Base-by-base conservation (phyloP, 2,113 vertebrate species). In the Rhea pennata region DNA sequence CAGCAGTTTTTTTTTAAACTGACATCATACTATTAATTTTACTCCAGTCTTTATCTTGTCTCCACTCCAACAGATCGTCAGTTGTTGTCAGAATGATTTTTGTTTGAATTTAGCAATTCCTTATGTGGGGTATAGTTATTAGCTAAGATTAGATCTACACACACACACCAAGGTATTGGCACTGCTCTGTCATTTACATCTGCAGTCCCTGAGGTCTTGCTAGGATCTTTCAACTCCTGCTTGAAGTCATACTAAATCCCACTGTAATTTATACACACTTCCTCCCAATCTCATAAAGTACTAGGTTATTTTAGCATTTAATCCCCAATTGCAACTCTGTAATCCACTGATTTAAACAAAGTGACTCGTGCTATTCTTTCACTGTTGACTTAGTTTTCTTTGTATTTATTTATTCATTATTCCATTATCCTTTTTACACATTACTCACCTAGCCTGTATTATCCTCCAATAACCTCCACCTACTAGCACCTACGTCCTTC, bases 41-140 rank as follows among this genome's bases (percentile, higher is more conserved):
- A 13, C n/a, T 75, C 78, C 62, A 4, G 13, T 76, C 72, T 83
- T 73, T 69, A 27, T 86, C 59, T 95, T 9, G 0, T 88, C 50
- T 95, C 48, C 36, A n/a, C 40, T 58, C 77, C 59, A 73, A 61
- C 33, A 64, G 64, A 82, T 58, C 1, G 9, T 64, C 85, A 88
- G 61, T 62, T 96, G 87, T 90, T 27, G 54, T 77, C 72, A 72
- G 69, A 36, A 73, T 50, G 69, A 86, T 71, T 94, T 96, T 69
- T 71, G 76, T 90, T 86, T 95, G 79, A 90, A 73, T 84, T 86
- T 36, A 91, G 61, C 77, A 93, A 61, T 77, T 89, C 80, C 48
- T 89, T 91, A 82, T 88, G 91, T 29, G 22, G 39, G 16, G 42
- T 46, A 39, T 9, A 51, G 73, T 78, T 96, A 93, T 71, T 94